A percentile compares a stretch with the other conserved stretches of the same genome.
These are phyloP conservation scores for Sebastes goodei DNA, from an alignment of 2,797 vertebrate species.

Conservation along the genomic window DNA sequence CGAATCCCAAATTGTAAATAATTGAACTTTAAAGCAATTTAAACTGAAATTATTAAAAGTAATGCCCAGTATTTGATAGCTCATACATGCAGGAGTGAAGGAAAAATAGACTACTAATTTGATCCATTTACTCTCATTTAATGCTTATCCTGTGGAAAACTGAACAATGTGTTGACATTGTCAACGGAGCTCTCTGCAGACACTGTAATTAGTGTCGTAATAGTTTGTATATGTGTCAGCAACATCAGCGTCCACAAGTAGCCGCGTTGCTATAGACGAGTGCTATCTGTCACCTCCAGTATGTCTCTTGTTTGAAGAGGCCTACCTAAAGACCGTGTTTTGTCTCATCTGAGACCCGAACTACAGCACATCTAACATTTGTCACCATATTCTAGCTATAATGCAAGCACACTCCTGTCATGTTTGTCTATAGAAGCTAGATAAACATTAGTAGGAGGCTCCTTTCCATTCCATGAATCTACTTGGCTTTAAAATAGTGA, in stretches of 20 bases:
- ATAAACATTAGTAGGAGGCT: neutral
- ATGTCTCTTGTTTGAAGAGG: conserved; percentile 20
- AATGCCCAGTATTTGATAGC: neutral
- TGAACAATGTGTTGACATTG: neutral
- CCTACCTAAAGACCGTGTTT: neutral
- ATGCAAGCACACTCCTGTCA: neutral
- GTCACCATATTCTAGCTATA: neutral
- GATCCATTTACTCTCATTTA: conserved; percentile 1
- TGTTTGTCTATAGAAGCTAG: neutral
- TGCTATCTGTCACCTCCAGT: conserved; percentile 47
- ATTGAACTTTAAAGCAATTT: neutral
- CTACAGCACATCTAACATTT: neutral
- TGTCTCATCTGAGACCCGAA: neutral
- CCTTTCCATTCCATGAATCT: neutral
- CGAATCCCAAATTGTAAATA: neutral
- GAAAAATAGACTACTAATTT: neutral
- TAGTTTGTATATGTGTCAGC: conserved; percentile 3
- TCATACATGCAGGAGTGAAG: neutral
- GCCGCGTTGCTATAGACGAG: conserved; percentile 19
- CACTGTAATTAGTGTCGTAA: neutral
- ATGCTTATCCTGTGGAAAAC: neutral
- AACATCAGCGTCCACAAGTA: conserved; percentile 1
- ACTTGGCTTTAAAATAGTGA: neutral
- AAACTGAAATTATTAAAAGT: neutral
- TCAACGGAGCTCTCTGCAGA: conserved; percentile 8